A percentile compares a stretch with the other conserved stretches of the same genome.
phyloP scores from a whole-genome alignment of 64 coral and sea anemone species.

The Pachyseris speciosa region DNA sequence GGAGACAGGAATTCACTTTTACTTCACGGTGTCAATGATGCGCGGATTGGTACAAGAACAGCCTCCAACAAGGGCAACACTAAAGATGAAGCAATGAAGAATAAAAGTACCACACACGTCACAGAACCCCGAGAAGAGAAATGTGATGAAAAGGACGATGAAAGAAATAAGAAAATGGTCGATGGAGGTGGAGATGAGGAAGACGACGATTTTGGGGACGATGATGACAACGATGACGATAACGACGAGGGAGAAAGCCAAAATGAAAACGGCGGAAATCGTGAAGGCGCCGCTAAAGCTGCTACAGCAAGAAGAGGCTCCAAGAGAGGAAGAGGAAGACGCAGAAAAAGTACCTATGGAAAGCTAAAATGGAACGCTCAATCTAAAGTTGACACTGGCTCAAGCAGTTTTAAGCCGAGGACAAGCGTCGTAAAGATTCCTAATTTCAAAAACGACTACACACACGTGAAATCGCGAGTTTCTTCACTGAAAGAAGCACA shows the following conservation, averaged over 20 bases:
- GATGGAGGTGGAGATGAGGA: not conserved
- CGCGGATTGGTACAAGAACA: not conserved
- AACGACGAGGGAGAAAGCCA: not conserved
- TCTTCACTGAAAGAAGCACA: not conserved
- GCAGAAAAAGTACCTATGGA: not conserved
- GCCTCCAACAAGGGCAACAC: not conserved
- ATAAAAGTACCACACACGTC: not conserved
- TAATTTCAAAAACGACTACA: constrained; percentile 50
- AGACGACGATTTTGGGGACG: not conserved
- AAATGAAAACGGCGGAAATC: not conserved
- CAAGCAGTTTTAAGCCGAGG: not conserved
- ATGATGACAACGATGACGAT: not conserved
- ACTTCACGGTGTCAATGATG: not conserved
- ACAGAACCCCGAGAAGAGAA: not conserved
- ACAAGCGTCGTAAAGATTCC: constrained; percentile 41
- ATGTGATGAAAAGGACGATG: not conserved
- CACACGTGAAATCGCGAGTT: constrained; percentile 49
- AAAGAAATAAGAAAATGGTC: not conserved
- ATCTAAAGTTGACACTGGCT: constrained; percentile 63
- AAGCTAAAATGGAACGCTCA: constrained; percentile 74
- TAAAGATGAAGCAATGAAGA: not conserved
- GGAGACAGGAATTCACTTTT: not conserved
- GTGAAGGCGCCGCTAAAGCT: not conserved
- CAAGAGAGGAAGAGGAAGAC: constrained; percentile 32
- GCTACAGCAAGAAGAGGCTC: not conserved